Evolutionary conservation across 2,113 vertebrate genomes (phyloP).

Genomic region (Grammomys dolichurus): DNA sequence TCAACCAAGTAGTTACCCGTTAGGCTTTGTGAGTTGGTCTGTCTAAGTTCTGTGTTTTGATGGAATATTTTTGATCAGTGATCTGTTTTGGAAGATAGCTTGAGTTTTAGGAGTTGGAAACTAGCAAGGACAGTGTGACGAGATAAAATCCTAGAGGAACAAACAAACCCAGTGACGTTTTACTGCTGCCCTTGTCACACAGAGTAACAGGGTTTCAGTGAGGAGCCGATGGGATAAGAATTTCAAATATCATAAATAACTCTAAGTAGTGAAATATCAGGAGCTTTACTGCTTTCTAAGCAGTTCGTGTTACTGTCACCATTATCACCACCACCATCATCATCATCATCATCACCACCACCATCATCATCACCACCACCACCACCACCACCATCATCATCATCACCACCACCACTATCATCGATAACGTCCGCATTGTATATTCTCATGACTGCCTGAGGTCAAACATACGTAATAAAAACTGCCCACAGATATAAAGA

Average conservation of each 20-base stretch:
- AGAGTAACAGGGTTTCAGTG: not conserved
- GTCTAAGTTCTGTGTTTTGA: conserved; percentile 50
- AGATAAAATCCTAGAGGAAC: not conserved
- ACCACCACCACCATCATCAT: no score
- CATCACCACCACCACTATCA: not conserved
- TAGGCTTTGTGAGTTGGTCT: conserved; percentile 38
- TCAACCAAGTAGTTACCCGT: not conserved
- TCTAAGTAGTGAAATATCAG: not conserved
- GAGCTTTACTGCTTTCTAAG: not conserved
- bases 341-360: no score
- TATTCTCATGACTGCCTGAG: not conserved
- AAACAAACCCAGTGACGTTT: not conserved
- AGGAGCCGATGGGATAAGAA: conserved; percentile 5
- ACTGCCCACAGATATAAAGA: not conserved
- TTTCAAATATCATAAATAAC: not conserved
- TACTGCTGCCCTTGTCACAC: conserved; percentile 3
- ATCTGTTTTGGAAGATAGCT: not conserved
- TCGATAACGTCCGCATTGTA: not conserved
- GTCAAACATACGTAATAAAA: not conserved
- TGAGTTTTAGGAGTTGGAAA: not conserved
- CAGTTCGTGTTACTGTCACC: not conserved
- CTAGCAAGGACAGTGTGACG: not conserved
- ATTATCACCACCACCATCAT: not conserved
- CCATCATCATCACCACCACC: not conserved
- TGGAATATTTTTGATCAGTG: conserved; percentile 38